Evolutionary conservation across 2,797 vertebrate species (phyloP).

Genomic region (Rhodeus uyekii): DNA sequence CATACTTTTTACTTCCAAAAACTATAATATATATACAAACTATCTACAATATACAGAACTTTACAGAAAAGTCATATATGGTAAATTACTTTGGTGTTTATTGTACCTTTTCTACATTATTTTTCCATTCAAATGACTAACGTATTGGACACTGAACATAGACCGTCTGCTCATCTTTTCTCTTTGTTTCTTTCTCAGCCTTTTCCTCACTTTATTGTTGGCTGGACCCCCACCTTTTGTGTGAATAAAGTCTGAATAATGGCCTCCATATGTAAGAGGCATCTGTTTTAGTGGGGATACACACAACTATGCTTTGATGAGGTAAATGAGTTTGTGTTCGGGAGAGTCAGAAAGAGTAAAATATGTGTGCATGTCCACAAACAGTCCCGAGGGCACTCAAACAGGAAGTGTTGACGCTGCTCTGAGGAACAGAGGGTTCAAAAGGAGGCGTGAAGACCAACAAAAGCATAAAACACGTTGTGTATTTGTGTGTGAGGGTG

Average conservation of each 20-base stretch:
- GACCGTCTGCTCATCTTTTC: conserved; percentile 57
- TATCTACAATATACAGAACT: background rate
- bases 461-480: conserved; percentile 46
- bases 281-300: conserved; percentile 15
- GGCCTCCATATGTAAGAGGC: conserved; percentile 70
- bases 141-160: conserved; percentile 57
- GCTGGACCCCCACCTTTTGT: conserved; percentile 67
- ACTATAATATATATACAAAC: no score
- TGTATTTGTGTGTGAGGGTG: conserved; percentile 25
- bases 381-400: conserved; percentile 44
- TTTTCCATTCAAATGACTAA: background rate
- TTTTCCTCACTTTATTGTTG: conserved; percentile 36
- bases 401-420: conserved; percentile 57
- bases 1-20: background rate
- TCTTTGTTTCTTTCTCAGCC: conserved; percentile 5
- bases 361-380: conserved; percentile 10
- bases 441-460: conserved; percentile 58
- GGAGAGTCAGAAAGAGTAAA: conserved; percentile 22
- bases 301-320: conserved; percentile 42
- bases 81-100: background rate
- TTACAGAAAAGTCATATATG: background rate
- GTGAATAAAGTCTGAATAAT: conserved; percentile 66
- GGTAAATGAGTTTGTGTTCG: conserved; percentile 21
- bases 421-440: conserved; percentile 50
- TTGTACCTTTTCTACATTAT: background rate